phyloP scores from a whole-genome alignment of 2,113 vertebrate genomes.

The Scomber japonicus region DNA sequence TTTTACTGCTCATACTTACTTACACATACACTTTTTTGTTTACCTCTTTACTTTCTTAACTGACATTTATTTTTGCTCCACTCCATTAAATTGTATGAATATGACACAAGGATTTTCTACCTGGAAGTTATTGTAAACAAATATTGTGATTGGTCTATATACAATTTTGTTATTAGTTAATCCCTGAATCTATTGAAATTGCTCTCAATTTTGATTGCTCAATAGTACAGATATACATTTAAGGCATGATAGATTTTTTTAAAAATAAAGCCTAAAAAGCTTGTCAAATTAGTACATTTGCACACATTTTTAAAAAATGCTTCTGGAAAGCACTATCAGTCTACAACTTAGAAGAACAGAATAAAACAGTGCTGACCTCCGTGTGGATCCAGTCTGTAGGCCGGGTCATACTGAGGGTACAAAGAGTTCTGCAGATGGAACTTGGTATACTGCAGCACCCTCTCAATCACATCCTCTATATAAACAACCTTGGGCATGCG shows the following conservation, averaged over 20 bases:
- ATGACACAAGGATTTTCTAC: too few species aligned
- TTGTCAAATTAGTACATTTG: not conserved
- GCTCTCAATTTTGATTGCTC: not conserved
- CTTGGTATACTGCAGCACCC: conserved; percentile 96
- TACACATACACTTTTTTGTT: too few species aligned
- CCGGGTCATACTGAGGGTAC: conserved; percentile 97
- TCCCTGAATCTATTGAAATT: not conserved
- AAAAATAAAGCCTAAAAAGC: not conserved
- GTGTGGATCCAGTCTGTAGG: conserved; percentile 90
- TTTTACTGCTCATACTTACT: too few species aligned
- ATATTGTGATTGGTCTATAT: too few species aligned
- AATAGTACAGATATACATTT: not conserved
- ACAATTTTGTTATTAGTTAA: not conserved
- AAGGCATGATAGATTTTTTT: not conserved
- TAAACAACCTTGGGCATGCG: conserved; percentile 98
- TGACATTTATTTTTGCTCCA: too few species aligned
- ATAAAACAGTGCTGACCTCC: conserved; percentile 86
- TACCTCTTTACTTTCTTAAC: too few species aligned
- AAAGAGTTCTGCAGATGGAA: conserved; percentile 97
- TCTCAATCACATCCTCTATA: conserved; percentile 97
- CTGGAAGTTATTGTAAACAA: too few species aligned
- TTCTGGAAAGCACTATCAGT: not conserved
- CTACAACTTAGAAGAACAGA: not conserved
- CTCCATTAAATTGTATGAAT: too few species aligned
- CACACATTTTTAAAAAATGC: not conserved